Evolutionary conservation across 2,888 invertebrate genomes (phyloP).

Genomic region (Hipparchia semele): DNA sequence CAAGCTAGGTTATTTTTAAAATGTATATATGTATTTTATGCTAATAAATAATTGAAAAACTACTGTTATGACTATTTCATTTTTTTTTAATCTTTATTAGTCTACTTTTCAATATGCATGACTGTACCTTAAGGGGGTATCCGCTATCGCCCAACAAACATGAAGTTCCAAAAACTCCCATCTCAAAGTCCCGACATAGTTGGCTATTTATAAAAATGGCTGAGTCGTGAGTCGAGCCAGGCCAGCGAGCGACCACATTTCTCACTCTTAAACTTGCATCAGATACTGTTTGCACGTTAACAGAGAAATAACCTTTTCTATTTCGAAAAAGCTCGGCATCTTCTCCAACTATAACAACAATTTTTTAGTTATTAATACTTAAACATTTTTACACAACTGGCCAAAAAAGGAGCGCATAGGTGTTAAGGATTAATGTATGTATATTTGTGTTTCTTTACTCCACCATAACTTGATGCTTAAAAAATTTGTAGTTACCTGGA

Average conservation of each 20-base stretch:
- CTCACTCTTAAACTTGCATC: not conserved
- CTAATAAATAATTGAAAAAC: not conserved
- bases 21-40: too few relatives aligned
- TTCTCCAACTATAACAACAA: not conserved
- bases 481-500: too few relatives aligned
- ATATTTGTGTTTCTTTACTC: too few relatives aligned
- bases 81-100: constrained; percentile 2
- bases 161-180: constrained; percentile 3
- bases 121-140: not conserved
- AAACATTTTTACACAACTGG: too few relatives aligned
- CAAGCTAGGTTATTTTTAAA: not conserved
- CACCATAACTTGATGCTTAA: too few relatives aligned
- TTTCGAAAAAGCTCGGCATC: constrained; percentile 1
- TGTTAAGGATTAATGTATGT: too few relatives aligned
- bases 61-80: not conserved
- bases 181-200: constrained; percentile 1
- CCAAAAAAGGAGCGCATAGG: too few relatives aligned
- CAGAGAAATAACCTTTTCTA: not conserved
- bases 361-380: too few relatives aligned
- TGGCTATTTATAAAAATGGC: constrained; percentile 1
- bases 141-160: constrained; percentile 1
- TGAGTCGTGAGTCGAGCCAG: not conserved
- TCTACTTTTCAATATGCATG: not conserved
- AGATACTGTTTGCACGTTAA: not conserved
- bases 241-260: constrained; percentile 1